Base-by-base conservation (phyloP, 2,797 vertebrate genomes). In the Netta rufina region DNA sequence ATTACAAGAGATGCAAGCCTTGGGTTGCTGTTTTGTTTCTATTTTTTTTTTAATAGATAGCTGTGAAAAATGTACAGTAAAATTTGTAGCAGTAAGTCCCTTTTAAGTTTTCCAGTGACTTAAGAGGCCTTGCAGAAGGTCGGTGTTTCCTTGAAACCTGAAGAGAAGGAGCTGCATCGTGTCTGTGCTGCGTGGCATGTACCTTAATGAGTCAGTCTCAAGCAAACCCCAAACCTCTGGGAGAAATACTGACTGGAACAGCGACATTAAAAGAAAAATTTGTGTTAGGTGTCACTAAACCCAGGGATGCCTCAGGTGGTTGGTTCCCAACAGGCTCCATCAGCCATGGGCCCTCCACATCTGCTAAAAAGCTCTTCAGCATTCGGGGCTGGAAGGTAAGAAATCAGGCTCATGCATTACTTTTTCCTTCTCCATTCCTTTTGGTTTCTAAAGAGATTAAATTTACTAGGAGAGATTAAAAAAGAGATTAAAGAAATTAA, bases 401-500 rank as follows among this genome's bases (percentile, higher is more conserved):
- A 54, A 89, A 84, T n/a, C 28, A 13, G 60, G 73, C 47, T 67
- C 27, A 47, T 17, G 7, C 12, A 1, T 39, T 36, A 13, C 2
- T 25, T 60, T 70, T 62, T 33, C 17, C 33, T 81, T 14, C 38
- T 87, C 21, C 69, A 4, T 82, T 79, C 88, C 3, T 7, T 89
- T 73, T 92, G 13, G 3, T 87, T 94, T 89, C 56, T 80, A 49
- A 76, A 76, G 39, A 94, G 53, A 87, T 58, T 73, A 57, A 73
- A 74, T 79, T 92, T 65, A 65, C 62, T 65, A 13, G 28, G 9
- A 65, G 39, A 65, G 62, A 65, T 65, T 65, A 65, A 65, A 43
- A 57, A 74, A 64, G 53, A 94, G 53, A 84, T 58, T 76, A 53
- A 76, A 71, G 73, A 57, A 73, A 71, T 79, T 92, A 30, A 22